Percentiles rank a stretch among this genome's conserved stretches.
Conservation (phyloP, 2,888 invertebrate species). For the Heliconius cydno region DNA sequence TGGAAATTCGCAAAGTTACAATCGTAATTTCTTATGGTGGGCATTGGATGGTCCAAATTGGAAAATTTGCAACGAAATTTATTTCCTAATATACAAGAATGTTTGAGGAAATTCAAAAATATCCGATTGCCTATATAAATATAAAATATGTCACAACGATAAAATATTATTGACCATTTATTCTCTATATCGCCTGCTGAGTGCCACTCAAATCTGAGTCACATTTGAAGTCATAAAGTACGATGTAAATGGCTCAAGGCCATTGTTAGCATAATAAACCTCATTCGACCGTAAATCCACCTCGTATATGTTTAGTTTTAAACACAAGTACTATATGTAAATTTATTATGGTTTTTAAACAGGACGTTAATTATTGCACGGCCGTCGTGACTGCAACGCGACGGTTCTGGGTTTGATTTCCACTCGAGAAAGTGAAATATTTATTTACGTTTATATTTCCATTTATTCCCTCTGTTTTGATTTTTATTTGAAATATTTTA, state of each 20-base stretch:
- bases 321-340: neutral
- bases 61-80: neutral
- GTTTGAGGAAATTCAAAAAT: slow-evolving; percentile 11
- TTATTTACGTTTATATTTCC: no score
- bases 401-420: no score
- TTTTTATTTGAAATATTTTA: no score
- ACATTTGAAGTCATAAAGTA: slow-evolving; percentile 72
- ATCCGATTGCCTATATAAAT: neutral
- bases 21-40: neutral
- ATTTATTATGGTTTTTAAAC: slow-evolving; percentile 1
- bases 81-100: neutral
- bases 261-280: slow-evolving; percentile 68
- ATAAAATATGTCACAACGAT: slow-evolving; percentile 29
- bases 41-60: neutral
- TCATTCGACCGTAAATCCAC: slow-evolving; percentile 58
- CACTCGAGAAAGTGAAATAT: no score
- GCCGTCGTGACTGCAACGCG: no score
- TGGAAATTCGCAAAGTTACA: neutral
- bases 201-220: slow-evolving; percentile 61
- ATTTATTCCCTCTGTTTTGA: no score
- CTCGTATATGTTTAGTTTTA: slow-evolving; percentile 39
- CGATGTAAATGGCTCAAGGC: slow-evolving; percentile 67
- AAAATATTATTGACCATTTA: slow-evolving; percentile 56
- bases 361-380: neutral
- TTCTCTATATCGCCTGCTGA: slow-evolving; percentile 56